Conservation (phyloP, 2,797 vertebrate genomes). For the Acestrorhynchus altus region DNA sequence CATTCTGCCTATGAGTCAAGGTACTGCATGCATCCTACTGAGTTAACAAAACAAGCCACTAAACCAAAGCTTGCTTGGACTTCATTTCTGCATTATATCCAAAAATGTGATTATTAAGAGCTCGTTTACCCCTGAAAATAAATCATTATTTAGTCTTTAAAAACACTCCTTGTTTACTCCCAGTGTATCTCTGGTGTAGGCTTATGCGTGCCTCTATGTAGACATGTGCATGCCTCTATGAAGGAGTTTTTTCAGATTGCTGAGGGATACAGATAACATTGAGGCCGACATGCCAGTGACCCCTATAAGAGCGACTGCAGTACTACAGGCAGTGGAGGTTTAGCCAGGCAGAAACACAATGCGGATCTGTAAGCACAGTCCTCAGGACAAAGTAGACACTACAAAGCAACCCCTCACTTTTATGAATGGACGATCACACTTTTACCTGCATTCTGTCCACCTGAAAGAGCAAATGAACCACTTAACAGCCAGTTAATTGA, state of each 20-base stretch:
- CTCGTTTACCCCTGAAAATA: constrained; percentile 41
- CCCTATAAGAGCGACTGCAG: constrained; percentile 45
- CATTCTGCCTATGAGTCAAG: constrained; percentile 23
- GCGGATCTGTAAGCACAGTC: constrained; percentile 27
- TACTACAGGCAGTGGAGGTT: constrained; percentile 39
- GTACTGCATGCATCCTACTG: constrained; percentile 26
- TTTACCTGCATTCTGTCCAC: background rate
- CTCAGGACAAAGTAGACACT: constrained; percentile 42
- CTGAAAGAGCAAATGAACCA: too few species aligned
- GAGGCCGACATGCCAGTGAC: constrained; percentile 44
- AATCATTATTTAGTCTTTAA: constrained; percentile 33
- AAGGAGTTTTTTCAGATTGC: constrained; percentile 22
- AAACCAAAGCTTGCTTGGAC: constrained; percentile 16
- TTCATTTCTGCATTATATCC: constrained; percentile 34
- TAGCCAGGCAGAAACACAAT: constrained; percentile 47
- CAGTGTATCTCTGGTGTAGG: constrained; percentile 33
- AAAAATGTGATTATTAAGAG: background rate
- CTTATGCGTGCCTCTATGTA: background rate
- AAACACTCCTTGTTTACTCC: background rate
- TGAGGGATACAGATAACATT: constrained; percentile 43
- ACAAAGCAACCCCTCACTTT: constrained; percentile 20
- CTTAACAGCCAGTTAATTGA: too few species aligned
- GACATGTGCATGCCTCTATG: background rate
- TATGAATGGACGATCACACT: background rate
- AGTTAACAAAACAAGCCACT: constrained; percentile 35